Base-by-base conservation (phyloP, 2,797 vertebrate species). In the Paedocypris micromegethes region DNA sequence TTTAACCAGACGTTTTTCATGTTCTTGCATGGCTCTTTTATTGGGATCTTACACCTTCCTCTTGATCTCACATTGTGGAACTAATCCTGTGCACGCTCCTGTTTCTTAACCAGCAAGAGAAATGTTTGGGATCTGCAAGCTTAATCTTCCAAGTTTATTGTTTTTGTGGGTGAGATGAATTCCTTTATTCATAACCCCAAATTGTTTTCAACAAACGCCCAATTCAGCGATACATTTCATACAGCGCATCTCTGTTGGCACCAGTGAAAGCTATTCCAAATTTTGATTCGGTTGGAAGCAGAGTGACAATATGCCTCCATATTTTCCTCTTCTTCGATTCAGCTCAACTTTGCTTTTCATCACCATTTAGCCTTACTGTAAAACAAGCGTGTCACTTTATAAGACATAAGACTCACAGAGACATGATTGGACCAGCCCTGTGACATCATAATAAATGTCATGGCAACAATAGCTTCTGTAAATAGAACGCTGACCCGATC, bases 311-410 rank as follows among this genome's bases (percentile, higher is more conserved):
- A 45, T 51, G 50, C 42, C 64, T 74, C 55, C 62, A 38, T 70
- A 50, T 37, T 69, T 53, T 56, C 5, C 9, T 6, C 7, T 63
- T 40, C 37, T 9, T 5, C 51, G 60, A 50, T 44, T 6, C 56
- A 60, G 6, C 40, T 47, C 37, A 39, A 59, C 9, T 54, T 48
- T 51, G 60, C 58, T 67, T 69, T 65, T 59, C 57, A 67, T 66
- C 74, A 76, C 74, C 72, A 50, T 62, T 66, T 74, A 72, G 77
- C 74, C 77, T 78, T 78, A 78, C 6, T 9, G 46, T 63, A 65
- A 38, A 51, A 72, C 7, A 60, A 58, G 46, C 58, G 49, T 45
- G 62, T 63, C 61, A 3, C 55, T 66, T 61, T 39, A 46, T 64
- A 46, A 3, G 39, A 71, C 43, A 39, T 6, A 5, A 4, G 3